Evolutionary conservation across 2,888 invertebrate species (phyloP).

Genomic region (Archips crataeganus): DNA sequence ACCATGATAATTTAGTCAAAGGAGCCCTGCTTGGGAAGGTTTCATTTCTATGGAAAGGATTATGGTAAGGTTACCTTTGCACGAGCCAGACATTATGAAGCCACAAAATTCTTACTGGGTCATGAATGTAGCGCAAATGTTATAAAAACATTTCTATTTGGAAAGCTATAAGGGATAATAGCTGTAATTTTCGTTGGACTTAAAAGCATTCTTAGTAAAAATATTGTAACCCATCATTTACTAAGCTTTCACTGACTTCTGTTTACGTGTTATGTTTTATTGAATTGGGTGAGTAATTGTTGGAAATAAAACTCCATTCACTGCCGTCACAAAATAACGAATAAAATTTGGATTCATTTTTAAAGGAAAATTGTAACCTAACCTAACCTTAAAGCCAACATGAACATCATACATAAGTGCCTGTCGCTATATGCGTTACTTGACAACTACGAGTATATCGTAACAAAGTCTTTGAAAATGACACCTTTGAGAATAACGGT

Average conservation of each 20-base stretch:
- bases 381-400: too few relatives aligned
- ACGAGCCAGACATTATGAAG: conserved; percentile 7
- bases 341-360: too few relatives aligned
- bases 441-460: too few relatives aligned
- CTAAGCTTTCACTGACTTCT: background rate
- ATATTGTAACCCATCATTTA: conserved; percentile 10
- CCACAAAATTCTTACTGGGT: conserved; percentile 18
- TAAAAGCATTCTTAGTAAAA: conserved; percentile 16
- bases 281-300: background rate
- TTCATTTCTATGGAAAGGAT: background rate
- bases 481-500: too few relatives aligned
- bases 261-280: conserved; percentile 2
- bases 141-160: conserved; percentile 33
- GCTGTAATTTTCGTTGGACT: conserved; percentile 24
- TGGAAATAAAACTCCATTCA: too few relatives aligned
- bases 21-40: background rate
- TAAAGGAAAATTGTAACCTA: too few relatives aligned
- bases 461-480: too few relatives aligned
- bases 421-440: too few relatives aligned
- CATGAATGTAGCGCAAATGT: conserved; percentile 22
- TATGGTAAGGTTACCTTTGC: background rate
- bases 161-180: conserved; percentile 15
- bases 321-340: too few relatives aligned
- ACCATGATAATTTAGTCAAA: background rate
- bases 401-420: too few relatives aligned